Base-by-base conservation (phyloP, 2,888 invertebrate species). In the Eupithecia vulgata region DNA sequence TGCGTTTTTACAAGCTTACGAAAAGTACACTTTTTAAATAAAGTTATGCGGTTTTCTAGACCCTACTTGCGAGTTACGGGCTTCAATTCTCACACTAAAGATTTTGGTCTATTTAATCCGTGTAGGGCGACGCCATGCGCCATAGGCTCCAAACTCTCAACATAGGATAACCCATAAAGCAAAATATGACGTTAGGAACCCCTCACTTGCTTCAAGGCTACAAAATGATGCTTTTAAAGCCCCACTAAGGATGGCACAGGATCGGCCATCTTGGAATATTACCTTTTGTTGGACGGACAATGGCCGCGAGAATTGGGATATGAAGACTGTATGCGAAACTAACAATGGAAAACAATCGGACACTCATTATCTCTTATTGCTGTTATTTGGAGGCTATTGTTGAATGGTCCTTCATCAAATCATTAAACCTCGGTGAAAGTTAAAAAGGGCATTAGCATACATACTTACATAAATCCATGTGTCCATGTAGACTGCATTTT, bases 271-370 rank as follows among this genome's bases (percentile, higher is more conserved):
- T 88, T 86, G 81, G 79, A 79, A 82, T 82, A 81, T 81, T 68
- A 78, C 84, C 89, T 86, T 87, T 92, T 92, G 91, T 92, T 89
- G 81, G 81, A 76, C 80, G 85, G 82, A 92, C 92, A 92, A 92
- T 89, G 85, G 89, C 83, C 81, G 81, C 86, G 88, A 82, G 88
- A 90, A 91, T 89, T 89, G 87, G 91, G 89, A 91, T 89, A 86
- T 83, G 81, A 84, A 84, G 85, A 85, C 82, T 72, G 71, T 85
- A 83, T 85, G 85, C 83, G 84, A 86, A 85, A 79, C 82, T 83
- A 84, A 89, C 86, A 87, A 89, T 88, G 83, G 83, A 81, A 85
- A 88, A 91, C 90, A 90, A 90, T 89, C 83, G 83, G 78, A 71
- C 64, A 70, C 74, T 78, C 72, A 73, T 73, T 76, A 75, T 72